Base-by-base conservation (phyloP, 2,888 invertebrate genomes). In the Caenorhabditis sp. region DNA sequence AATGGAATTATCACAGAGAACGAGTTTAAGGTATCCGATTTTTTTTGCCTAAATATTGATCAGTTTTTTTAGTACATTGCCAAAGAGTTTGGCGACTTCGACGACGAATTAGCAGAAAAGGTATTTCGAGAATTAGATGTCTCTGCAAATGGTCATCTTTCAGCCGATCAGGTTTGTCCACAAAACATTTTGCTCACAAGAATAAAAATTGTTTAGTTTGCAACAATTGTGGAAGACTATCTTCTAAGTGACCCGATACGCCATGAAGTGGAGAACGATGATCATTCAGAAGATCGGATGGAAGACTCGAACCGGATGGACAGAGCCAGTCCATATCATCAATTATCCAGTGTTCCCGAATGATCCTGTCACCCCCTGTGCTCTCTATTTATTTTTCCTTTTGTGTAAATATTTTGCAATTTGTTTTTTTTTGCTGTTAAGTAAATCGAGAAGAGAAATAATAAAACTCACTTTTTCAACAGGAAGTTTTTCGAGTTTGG, bases 401-500 rank as follows among this genome's bases (percentile, higher is more conserved):
- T 50, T 66, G 24, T 37, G 21, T 54, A n/a, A n/a, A 8, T 31
- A 31, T 31, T 31, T 31, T 31, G 31, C 31, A 4, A 31, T 10
- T n/a, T 26, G 1, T 17, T 49, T 19, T 24, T 6, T 57, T 23
- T 57, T 58, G 58, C 27, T 58, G 26, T 31, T 27, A 27, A 43
- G 21, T 8, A 10, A n/a, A n/a, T n/a, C 43, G 51, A 53, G 49
- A 31, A 59, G 43, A 63, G 51, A 17, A 54, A 61, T 43, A 54
- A 59, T 24, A 57, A 50, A 51, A 81, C 85, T 79, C 63, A 87
- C 87, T 84, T 79, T 62, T 81, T 71, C 58, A 89, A 88, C n/a
- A 90, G 87, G 79, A 88, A 88, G 4, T 79, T 74, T 53, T 87
- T 87, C n/a, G 89, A 81, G 10, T 88, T 82, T 10, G 89, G 89